A percentile compares a stretch with the other conserved stretches of the same genome.
These are phyloP conservation scores for Smittia sp. DNA, from an alignment of 2,888 invertebrate species.

Conservation along the genomic window DNA sequence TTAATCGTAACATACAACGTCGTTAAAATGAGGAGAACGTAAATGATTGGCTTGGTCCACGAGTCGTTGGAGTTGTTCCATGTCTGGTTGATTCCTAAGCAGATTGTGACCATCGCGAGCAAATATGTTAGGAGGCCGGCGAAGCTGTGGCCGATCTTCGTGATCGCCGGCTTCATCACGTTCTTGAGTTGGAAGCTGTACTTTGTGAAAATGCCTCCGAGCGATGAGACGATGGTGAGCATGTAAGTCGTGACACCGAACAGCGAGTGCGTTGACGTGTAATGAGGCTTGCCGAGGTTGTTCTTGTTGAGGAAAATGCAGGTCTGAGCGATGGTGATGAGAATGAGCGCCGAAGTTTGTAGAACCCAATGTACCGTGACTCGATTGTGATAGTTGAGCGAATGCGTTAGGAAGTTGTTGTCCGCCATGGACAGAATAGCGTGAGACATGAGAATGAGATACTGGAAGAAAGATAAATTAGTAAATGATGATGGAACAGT, in stretches of 20 bases:
- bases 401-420: slow-evolving; percentile 47
- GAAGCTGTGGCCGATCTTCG: slow-evolving; percentile 29
- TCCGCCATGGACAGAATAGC: slow-evolving; percentile 48
- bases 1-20: background rate
- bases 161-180: slow-evolving; percentile 23
- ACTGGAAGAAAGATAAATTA: slow-evolving; percentile 47
- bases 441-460: slow-evolving; percentile 50
- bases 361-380: slow-evolving; percentile 49
- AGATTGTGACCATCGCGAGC: slow-evolving; percentile 37
- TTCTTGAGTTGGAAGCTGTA: slow-evolving; percentile 47
- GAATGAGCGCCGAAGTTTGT: slow-evolving; percentile 45
- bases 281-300: slow-evolving; percentile 48
- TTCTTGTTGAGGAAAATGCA: slow-evolving; percentile 48
- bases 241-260: slow-evolving; percentile 48
- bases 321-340: slow-evolving; percentile 47
- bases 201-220: slow-evolving; percentile 48
- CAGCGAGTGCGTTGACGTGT: slow-evolving; percentile 49
- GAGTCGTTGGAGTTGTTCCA: background rate
- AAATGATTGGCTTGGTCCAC: slow-evolving; percentile 5
- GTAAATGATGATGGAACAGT: slow-evolving; percentile 32
- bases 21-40: background rate
- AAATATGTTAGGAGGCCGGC: slow-evolving; percentile 31
- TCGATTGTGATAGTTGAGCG: slow-evolving; percentile 44
- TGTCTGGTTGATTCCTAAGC: slow-evolving; percentile 43
- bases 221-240: slow-evolving; percentile 45